Evolutionary conservation across 2,888 invertebrate species (phyloP).

Genomic region (Latrodectus elegans): DNA sequence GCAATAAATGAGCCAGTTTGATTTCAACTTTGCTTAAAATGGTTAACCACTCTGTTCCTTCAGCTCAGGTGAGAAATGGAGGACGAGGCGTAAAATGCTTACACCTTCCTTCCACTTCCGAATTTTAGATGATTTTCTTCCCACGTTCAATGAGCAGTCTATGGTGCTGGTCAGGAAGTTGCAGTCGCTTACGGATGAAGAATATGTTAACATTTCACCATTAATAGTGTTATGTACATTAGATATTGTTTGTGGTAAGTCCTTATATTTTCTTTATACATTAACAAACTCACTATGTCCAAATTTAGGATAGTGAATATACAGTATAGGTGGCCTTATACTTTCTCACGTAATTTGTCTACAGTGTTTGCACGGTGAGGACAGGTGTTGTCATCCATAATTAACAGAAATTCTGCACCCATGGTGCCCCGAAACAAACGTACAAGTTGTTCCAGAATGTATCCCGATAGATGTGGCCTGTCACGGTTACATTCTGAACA

Average conservation of each 20-base stretch:
- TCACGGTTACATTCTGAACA: too few relatives aligned
- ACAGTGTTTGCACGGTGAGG: too few relatives aligned
- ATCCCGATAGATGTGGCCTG: too few relatives aligned
- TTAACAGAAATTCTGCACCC: too few relatives aligned
- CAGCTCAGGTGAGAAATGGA: slow-evolving; percentile 69
- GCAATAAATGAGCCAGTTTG: too few relatives aligned
- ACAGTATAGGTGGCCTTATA: too few relatives aligned
- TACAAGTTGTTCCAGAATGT: too few relatives aligned
- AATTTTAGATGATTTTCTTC: slow-evolving; percentile 70
- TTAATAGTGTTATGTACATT: slow-evolving; percentile 32
- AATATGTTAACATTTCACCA: slow-evolving; percentile 30
- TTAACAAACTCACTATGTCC: not conserved
- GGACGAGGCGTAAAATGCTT: slow-evolving; percentile 67
- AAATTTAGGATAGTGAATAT: too few relatives aligned
- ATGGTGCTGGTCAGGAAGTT: slow-evolving; percentile 52
- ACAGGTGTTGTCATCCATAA: too few relatives aligned
- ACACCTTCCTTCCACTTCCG: slow-evolving; percentile 71
- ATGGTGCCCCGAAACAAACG: too few relatives aligned
- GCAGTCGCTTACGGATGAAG: slow-evolving; percentile 7
- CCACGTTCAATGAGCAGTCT: slow-evolving; percentile 70
- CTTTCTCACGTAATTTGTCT: too few relatives aligned
- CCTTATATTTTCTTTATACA: not conserved
- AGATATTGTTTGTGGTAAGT: slow-evolving; percentile 50
- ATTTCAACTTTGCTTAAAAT: too few relatives aligned
- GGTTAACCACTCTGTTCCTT: not conserved